phyloP scores from a whole-genome alignment of 2,888 invertebrate genomes.

The Gnatocerus cornutus region DNA sequence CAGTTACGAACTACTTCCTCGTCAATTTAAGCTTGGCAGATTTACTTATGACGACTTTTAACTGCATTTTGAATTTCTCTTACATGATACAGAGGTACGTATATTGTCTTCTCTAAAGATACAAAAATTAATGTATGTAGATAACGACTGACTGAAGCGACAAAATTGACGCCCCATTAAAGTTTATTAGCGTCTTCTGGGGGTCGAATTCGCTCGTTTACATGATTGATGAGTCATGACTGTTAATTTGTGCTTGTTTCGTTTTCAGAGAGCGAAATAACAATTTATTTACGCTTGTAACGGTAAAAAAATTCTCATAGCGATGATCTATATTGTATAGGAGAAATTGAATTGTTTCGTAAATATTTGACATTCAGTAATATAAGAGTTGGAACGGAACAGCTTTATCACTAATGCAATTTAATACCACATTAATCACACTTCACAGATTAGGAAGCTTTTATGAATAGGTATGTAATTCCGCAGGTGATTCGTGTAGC shows the following conservation, averaged over 20 bases:
- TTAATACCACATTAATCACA: too few relatives aligned
- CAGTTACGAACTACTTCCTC: conserved; percentile 94
- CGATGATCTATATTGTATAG: too few relatives aligned
- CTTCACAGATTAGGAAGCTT: too few relatives aligned
- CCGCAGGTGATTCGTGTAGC: too few relatives aligned
- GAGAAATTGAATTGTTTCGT: too few relatives aligned
- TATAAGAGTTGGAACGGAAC: too few relatives aligned
- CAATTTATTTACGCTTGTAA: too few relatives aligned
- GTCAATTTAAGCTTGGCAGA: conserved; percentile 92
- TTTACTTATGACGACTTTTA: conserved; percentile 88
- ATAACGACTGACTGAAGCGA: background rate
- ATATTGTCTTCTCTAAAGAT: background rate
- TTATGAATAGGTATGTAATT: too few relatives aligned
- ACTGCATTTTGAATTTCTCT: conserved; percentile 92
- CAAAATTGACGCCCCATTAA: background rate
- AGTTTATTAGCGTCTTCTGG: background rate
- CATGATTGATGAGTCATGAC: background rate
- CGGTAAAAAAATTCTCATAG: too few relatives aligned
- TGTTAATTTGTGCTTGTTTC: background rate
- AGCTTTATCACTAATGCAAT: too few relatives aligned
- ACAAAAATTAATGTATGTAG: background rate
- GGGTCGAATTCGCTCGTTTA: background rate
- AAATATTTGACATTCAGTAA: too few relatives aligned
- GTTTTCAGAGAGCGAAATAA: background rate
- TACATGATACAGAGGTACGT: conserved; percentile 88